Base-by-base conservation (phyloP, 2,113 vertebrate genomes). In the Mugil cephalus region DNA sequence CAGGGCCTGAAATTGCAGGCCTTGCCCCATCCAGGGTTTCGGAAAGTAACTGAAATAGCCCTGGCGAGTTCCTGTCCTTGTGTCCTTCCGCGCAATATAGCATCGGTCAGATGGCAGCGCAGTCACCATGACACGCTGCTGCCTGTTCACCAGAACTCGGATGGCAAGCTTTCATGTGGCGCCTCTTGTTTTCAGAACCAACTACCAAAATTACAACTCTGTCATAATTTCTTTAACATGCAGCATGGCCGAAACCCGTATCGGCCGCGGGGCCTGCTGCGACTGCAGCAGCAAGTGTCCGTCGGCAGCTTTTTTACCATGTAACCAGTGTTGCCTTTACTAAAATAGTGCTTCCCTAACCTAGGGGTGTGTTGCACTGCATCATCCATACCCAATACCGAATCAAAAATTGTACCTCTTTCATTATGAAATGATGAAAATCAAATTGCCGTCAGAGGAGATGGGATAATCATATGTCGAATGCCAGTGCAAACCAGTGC, bases 1-100 rank as follows among this genome's bases (percentile, higher is more conserved):
- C 82, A 84, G 74, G 80, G 79, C 46, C 81, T 92, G 77, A 93
- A 94, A 93, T 94, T 94, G 91, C 85, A 93, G 94, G 88, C 79
- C 87, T 90, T 77, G 85, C 74, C 80, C 82, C 59, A 61, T 67
- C 85, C 73, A 55, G 74, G 82, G 79, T 88, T 90, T 68, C 83
- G 88, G 87, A 87, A 86, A 89, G 86, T 66, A 70, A 80, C 90
- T 77, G 79, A 93, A 93, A 92, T 92, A 92, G 89, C 75, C 9
- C 69, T 61, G 89, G 87, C 39, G 11, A 88, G 83, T 80, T 91
- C 84, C 64, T 64, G 78, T 89, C 84, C 81, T 77, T 67, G 73
- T 82, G 86, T 88, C 80, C 79, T 58, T 85, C 83, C 77, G 73
- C 8, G 54, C 68, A 84, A 72, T 74, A 85, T 84, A 84, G 89